Conservation (phyloP, 2,888 invertebrate species). For the Amorpha juglandis region DNA sequence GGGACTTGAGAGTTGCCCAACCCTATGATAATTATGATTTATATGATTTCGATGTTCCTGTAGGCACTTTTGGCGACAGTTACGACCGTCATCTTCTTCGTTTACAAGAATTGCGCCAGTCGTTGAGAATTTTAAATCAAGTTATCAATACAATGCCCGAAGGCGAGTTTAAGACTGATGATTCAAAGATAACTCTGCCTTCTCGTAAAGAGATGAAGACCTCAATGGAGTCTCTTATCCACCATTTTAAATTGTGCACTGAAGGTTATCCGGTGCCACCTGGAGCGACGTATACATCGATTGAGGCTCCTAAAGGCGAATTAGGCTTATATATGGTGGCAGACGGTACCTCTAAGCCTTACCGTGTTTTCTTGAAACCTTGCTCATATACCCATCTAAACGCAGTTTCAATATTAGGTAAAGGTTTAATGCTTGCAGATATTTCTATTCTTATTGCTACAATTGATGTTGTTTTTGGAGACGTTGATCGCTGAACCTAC, state of each 20-base stretch:
- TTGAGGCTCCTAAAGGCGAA: slow-evolving; percentile 94
- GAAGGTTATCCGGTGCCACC: slow-evolving; percentile 94
- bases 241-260: slow-evolving; percentile 94
- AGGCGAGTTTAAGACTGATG: slow-evolving; percentile 91
- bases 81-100: slow-evolving; percentile 91
- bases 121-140: slow-evolving; percentile 90
- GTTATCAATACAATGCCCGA: slow-evolving; percentile 92
- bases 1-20: slow-evolving; percentile 92
- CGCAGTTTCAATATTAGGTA: slow-evolving; percentile 85
- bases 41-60: slow-evolving; percentile 92
- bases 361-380: slow-evolving; percentile 85
- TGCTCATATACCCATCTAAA: slow-evolving; percentile 86
- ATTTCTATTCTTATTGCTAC: slow-evolving; percentile 90
- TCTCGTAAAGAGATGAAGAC: slow-evolving; percentile 92
- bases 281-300: slow-evolving; percentile 90
- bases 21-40: slow-evolving; percentile 94
- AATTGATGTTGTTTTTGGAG: slow-evolving; percentile 86
- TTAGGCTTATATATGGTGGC: slow-evolving; percentile 94
- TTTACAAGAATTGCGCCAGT: slow-evolving; percentile 90
- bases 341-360: slow-evolving; percentile 91
- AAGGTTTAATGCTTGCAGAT: slow-evolving; percentile 89
- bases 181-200: slow-evolving; percentile 91
- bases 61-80: slow-evolving; percentile 92
- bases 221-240: slow-evolving; percentile 94
- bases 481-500: slow-evolving; percentile 81